Base-by-base conservation (phyloP, 2,113 vertebrate species). In the Takifugu bimaculatus region DNA sequence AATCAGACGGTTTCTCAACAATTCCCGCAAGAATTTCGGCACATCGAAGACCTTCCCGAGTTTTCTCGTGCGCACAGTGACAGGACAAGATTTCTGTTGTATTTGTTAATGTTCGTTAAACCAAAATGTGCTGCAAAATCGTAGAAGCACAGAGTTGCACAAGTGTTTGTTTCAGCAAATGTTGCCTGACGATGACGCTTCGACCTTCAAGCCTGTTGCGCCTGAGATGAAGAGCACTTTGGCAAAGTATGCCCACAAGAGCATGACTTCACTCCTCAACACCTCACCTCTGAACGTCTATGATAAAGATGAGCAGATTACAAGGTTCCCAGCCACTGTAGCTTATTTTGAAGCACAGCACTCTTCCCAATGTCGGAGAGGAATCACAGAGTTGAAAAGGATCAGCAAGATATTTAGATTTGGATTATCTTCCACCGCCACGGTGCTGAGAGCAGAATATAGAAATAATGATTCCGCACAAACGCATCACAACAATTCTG, bases 1-100 rank as follows among this genome's bases (percentile, higher is more conserved):
- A 88, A 88, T 88, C 87, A 87, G 80, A 77, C 79, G 78, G 78
- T 83, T 79, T 68, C 59, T 14, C 13, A 75, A 65, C 78, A 68
- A 20, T 20, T 75, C 68, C 29, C 77, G 68, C 57, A 44, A 57
- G 50, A 13, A 49, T 71, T 62, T 63, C 26, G 55, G 66, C 78
- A 55, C 65, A 42, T 80, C 57, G 52, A 48, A 64, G 68, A 57
- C 65, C 51, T 70, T 72, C 10, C 80, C 76, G 77, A 86, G 84
- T 72, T 81, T 47, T 65, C 55, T 27, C 75, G 67, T 75, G 70
- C 68, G 70, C 59, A 28, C 61, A 27, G n/a, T 32, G n/a, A 39
- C 39, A 68, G 56, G 14, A 78, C 65, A 62, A 57, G 57, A 44
- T 45, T 13, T 56, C 43, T 64, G n/a, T 60, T 58, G 65, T 50